These are phyloP conservation scores for Apantesis nais DNA, from an alignment of 2,888 invertebrate genomes.

Conservation along the genomic window DNA sequence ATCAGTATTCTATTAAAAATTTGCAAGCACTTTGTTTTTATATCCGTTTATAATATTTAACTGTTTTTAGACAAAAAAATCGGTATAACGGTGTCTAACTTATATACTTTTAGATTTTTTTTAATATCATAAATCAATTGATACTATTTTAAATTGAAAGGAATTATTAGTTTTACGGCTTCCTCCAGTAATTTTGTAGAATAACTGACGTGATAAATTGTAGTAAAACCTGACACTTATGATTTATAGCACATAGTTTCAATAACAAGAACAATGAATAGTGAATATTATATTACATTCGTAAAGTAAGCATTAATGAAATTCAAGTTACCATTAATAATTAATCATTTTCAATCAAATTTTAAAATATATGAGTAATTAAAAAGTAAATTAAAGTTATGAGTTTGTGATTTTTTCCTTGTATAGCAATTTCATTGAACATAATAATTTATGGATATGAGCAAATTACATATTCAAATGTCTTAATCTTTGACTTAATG, in stretches of 20 bases:
- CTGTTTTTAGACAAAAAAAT: neutral
- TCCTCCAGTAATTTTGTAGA: conserved; percentile 4
- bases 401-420: neutral
- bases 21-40: no score
- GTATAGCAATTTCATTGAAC: neutral
- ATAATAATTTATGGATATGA: neutral
- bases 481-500: neutral
- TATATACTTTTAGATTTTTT: neutral
- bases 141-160: neutral
- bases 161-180: neutral
- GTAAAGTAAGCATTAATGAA: conserved; percentile 5
- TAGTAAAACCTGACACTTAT: conserved; percentile 2
- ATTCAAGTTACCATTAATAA: conserved; percentile 1
- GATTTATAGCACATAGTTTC: conserved; percentile 17
- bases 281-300: conserved; percentile 23
- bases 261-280: conserved; percentile 26
- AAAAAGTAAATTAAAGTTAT: conserved; percentile 1
- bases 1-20: neutral
- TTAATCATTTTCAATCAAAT: neutral
- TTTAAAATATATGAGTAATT: neutral
- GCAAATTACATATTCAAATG: neutral
- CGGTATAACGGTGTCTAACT: neutral
- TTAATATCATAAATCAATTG: neutral
- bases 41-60: neutral
- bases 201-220: conserved; percentile 11